phyloP scores from a whole-genome alignment of 53 echinoderm and acorn worm species.

The Hippasteria phrygiana region DNA sequence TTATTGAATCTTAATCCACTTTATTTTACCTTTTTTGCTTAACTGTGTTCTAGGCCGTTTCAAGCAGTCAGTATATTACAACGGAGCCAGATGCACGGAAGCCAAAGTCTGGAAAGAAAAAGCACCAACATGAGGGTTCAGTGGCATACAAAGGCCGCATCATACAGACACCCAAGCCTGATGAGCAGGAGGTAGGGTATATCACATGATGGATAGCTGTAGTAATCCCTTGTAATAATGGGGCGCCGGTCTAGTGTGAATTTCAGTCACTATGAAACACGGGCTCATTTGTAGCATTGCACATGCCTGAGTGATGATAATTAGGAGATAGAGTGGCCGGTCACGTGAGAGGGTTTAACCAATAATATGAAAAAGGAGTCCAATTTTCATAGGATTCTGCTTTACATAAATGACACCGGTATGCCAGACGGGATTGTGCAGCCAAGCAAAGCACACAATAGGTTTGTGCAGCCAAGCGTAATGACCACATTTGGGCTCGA shows the following conservation, averaged over 20 bases:
- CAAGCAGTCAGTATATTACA: conserved; percentile 28
- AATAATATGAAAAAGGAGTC: too few relatives aligned
- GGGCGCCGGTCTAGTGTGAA: neutral
- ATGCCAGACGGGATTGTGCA: too few relatives aligned
- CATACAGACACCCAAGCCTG: conserved; percentile 45
- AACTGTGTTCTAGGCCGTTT: neutral
- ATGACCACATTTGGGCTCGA: too few relatives aligned
- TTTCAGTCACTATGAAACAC: too few relatives aligned
- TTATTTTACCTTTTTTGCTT: neutral
- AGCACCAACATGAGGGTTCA: conserved; percentile 43
- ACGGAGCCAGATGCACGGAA: conserved; percentile 11
- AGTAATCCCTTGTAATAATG: neutral
- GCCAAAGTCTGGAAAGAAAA: conserved; percentile 57
- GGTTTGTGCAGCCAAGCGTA: too few relatives aligned
- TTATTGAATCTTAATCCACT: neutral
- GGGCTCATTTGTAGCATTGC: too few relatives aligned
- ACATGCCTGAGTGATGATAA: too few relatives aligned
- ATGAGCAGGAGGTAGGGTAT: conserved; percentile 50
- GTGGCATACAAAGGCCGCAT: conserved; percentile 67
- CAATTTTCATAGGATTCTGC: too few relatives aligned
- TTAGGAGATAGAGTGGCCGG: too few relatives aligned
- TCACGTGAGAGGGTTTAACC: too few relatives aligned
- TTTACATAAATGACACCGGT: too few relatives aligned
- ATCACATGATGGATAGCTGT: neutral
- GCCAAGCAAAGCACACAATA: too few relatives aligned